Conservation (phyloP, 1,140 invertebrate genomes). For the Drosophila ercepeae region DNA sequence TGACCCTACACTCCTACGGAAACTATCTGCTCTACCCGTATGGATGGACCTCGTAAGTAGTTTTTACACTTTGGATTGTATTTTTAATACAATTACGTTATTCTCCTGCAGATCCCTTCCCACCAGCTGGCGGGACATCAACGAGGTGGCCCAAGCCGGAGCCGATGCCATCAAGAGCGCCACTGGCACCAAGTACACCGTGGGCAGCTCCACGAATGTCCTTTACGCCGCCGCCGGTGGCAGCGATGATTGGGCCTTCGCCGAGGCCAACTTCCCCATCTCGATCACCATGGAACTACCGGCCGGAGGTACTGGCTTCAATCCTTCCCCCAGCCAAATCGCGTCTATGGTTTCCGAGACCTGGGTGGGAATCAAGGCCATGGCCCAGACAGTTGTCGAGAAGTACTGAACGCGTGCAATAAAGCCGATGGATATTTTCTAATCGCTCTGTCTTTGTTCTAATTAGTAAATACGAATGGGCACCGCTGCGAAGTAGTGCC, state of each 20-base stretch:
- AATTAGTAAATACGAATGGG: constrained; percentile 5
- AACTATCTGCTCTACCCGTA: constrained; percentile 90
- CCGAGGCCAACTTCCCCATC: constrained; percentile 86
- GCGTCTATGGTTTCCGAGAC: constrained; percentile 88
- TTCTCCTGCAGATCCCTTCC: constrained; percentile 57
- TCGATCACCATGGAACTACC: constrained; percentile 89
- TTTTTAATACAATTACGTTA: not conserved
- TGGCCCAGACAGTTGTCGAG: constrained; percentile 66
- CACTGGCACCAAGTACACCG: constrained; percentile 85
- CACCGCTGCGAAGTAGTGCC: no score
- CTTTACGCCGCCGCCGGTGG: constrained; percentile 85
- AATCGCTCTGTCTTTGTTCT: constrained; percentile 10
- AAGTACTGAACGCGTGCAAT: constrained; percentile 64
- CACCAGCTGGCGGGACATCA: constrained; percentile 66
- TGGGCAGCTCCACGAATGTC: constrained; percentile 87
- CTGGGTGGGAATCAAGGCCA: constrained; percentile 87
- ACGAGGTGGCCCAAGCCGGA: constrained; percentile 84
- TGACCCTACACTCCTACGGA: constrained; percentile 89
- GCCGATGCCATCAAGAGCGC: constrained; percentile 83
- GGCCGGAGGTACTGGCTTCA: constrained; percentile 87
- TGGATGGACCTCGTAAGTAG: constrained; percentile 86
- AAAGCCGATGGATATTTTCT: constrained; percentile 41
- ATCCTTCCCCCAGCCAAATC: constrained; percentile 87
- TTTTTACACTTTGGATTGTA: not conserved
- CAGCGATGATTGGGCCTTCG: constrained; percentile 88